Evolutionary conservation across 1,140 invertebrate genomes (phyloP).

Genomic region (Samia ricini): DNA sequence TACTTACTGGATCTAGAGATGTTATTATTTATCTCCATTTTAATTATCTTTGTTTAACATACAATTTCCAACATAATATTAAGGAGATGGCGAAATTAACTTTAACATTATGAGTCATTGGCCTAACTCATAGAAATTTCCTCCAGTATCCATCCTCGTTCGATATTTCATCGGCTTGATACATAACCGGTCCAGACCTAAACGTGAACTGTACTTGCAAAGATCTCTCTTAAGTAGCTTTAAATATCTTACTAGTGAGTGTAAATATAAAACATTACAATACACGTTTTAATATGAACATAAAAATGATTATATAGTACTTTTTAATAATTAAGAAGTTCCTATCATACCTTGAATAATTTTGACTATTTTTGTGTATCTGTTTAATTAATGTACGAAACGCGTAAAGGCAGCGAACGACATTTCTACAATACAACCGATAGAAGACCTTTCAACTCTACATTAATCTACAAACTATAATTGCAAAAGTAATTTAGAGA

Average conservation of each 20-base stretch:
- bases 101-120: constrained; percentile 40
- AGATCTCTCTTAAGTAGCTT: not conserved
- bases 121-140: constrained; percentile 45
- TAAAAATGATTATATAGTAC: no score
- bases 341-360: no score
- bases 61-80: not conserved
- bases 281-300: not conserved
- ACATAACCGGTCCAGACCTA: constrained; percentile 48
- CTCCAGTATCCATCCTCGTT: constrained; percentile 38
- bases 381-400: no score
- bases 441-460: no score
- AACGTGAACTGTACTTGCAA: constrained; percentile 16
- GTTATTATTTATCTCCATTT: not conserved
- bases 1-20: no score
- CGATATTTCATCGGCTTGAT: constrained; percentile 33
- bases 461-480: no score
- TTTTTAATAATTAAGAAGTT: no score
- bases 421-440: no score
- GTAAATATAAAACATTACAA: not conserved
- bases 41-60: not conserved
- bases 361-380: no score
- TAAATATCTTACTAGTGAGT: not conserved
- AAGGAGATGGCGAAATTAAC: not conserved
- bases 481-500: not conserved
- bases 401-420: no score